Evolutionary conservation across 1,140 invertebrate genomes (phyloP), one percentile per base, ranked within the genome.

Genomic region (Ditylenchus dipsaci): DNA sequence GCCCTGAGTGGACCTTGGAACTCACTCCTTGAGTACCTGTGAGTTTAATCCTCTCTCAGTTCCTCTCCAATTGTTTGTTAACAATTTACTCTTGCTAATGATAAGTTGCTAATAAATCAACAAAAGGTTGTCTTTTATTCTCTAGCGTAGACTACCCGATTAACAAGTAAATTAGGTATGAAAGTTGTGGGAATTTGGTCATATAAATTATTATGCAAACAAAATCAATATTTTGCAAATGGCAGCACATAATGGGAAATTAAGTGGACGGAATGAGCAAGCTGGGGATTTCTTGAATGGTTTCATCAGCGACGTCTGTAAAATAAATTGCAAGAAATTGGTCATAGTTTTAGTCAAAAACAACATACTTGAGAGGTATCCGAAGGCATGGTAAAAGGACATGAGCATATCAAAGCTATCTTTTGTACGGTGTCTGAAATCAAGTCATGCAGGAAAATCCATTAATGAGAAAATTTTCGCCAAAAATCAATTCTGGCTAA

Each of bases 401-500:
- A 79, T 49, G n/a, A 77, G 47, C 17, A 72, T 26, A 45, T 77
- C 76, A 49, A 74, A 78, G 75, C 70, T 7, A 78, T 47, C 70
- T 77, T 75, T 49, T 74, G 72, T 59, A 95, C 69, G 11, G 84
- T 82, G 75, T 94, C 33, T 38, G 11, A 38, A 38, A 5, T 38
- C 11, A 47, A 26, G 26, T 56, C 19, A 43, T 27, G 26, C 13
- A 1, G 3, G 27, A 17, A 53, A 8, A 57, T 9, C 30, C 8
- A 30, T 33, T 61, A 26, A 7, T 29, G 0, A 17, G 1, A 38
- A 38, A 30, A n/a, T 59, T 59, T 13, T 33, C 7, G 17, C 8
- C 19, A 21, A 56, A 29, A 23, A 11, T 65, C 21, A 42, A 58
- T 29, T 53, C 45, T 67, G 27, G 45, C 33, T 5, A 67, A 9